A percentile compares a stretch with the other conserved stretches of the same genome.
Conservation (phyloP, 1,140 invertebrate genomes). For the Gonioctena quinquepunctata region DNA sequence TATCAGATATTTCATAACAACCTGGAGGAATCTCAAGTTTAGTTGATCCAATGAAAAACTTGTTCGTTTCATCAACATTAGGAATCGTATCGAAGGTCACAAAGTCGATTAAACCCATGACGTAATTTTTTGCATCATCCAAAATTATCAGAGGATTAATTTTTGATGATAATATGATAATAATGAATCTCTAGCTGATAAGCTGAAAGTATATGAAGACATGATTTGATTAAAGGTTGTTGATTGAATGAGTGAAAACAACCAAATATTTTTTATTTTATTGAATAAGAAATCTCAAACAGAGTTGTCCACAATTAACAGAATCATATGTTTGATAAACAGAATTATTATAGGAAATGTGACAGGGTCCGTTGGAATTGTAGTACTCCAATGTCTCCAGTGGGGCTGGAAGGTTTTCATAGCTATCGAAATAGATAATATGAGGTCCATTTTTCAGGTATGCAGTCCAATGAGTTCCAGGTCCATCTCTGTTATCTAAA, state of each 20-base stretch:
- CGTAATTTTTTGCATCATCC: background rate
- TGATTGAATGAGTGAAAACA: background rate
- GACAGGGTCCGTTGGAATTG: background rate
- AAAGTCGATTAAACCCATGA: background rate
- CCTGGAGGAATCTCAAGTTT: background rate
- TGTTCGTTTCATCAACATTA: background rate
- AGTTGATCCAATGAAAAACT: background rate
- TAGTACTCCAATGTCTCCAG: slow-evolving; percentile 41
- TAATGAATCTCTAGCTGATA: background rate
- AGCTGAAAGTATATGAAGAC: background rate
- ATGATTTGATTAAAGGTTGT: background rate
- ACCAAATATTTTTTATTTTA: background rate
- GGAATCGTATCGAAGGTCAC: background rate
- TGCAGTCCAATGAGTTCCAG: slow-evolving; percentile 48
- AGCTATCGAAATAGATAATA: slow-evolving; percentile 47
- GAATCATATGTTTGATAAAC: background rate
- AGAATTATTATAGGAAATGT: background rate
- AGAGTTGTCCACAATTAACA: slow-evolving; percentile 6
- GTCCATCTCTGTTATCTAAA: slow-evolving; percentile 37
- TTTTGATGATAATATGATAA: background rate
- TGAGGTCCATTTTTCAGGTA: slow-evolving; percentile 42
- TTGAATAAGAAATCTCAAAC: slow-evolving; percentile 7
- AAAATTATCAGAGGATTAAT: background rate
- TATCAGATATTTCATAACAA: slow-evolving; percentile 2
- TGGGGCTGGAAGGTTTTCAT: slow-evolving; percentile 44